Percentiles rank a stretch among this genome's conserved stretches.
Evolutionary conservation across 2,797 vertebrate species (phyloP).

Genomic region (Acanthurus leucopareius): DNA sequence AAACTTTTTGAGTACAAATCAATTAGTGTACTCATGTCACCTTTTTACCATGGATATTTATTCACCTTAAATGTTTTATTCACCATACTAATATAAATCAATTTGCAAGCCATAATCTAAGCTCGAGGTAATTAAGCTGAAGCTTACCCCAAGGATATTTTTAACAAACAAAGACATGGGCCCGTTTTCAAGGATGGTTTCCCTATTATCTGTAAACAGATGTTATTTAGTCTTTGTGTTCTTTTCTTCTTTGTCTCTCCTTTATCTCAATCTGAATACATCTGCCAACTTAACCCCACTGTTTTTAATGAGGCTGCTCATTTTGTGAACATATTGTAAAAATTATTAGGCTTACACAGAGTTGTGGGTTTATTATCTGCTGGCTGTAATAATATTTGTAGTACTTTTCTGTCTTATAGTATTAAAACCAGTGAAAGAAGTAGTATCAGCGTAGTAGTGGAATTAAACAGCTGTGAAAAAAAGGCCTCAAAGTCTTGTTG

Average conservation of each 20-base stretch:
- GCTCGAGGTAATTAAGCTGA: conserved; percentile 18
- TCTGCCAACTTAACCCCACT: not conserved
- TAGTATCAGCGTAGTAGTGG: not conserved
- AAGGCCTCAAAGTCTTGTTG: not conserved
- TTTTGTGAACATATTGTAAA: not conserved
- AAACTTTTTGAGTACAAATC: not conserved
- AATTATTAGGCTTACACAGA: not conserved
- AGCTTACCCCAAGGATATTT: conserved; percentile 2
- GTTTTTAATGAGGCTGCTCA: not conserved
- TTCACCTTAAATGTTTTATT: conserved; percentile 1
- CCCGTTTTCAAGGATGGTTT: conserved; percentile 1
- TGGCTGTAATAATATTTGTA: not conserved
- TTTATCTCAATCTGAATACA: not conserved
- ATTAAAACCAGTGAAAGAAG: not conserved
- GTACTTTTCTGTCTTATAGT: not conserved
- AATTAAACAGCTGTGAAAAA: not conserved
- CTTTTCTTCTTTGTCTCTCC: not conserved
- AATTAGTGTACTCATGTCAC: not conserved
- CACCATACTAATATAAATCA: conserved; percentile 4
- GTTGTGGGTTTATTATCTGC: not conserved
- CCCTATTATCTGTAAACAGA: not conserved
- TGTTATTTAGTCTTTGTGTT: not conserved
- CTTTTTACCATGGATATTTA: not conserved
- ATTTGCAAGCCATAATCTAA: not conserved
- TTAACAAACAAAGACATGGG: not conserved